A percentile compares a stretch with the other conserved stretches of the same genome.
Conservation (phyloP, 2,113 vertebrate genomes). For the Chitala chitala region DNA sequence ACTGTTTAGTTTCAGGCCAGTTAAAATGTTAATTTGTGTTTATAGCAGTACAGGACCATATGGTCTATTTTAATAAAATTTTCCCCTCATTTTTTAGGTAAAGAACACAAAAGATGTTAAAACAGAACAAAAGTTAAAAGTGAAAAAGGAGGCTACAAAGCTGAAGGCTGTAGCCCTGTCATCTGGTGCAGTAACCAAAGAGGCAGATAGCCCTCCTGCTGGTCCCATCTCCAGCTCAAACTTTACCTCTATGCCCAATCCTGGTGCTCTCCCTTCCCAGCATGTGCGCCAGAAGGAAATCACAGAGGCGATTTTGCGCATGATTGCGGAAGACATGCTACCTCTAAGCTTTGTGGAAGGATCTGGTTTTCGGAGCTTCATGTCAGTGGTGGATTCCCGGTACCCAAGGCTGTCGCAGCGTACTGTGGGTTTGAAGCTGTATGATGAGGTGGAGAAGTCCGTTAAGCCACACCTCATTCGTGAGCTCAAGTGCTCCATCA, state of each 20-base stretch:
- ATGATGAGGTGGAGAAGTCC: constrained; percentile 60
- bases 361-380: constrained; percentile 60
- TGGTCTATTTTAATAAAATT: no score
- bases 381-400: constrained; percentile 50
- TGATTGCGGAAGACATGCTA: constrained; percentile 70
- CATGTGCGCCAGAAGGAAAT: constrained; percentile 48
- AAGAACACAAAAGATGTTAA: background rate
- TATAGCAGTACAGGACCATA: no score
- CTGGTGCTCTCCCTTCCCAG: background rate
- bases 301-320: constrained; percentile 50
- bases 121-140: constrained; percentile 12
- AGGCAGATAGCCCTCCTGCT: constrained; percentile 28
- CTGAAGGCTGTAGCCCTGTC: background rate
- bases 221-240: constrained; percentile 1
- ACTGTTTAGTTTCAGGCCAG: no score
- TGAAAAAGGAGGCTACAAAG: constrained; percentile 18
- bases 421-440: constrained; percentile 52
- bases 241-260: constrained; percentile 10
- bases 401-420: constrained; percentile 57
- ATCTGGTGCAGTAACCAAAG: constrained; percentile 6
- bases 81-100: background rate
- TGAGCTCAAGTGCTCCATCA: constrained; percentile 53
- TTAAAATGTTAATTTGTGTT: no score
- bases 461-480: constrained; percentile 63
- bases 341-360: constrained; percentile 66